Evolutionary conservation across 1,140 invertebrate species (phyloP), one percentile per base, ranked within the genome.

Genomic region (Plectrocnemia conspersa): DNA sequence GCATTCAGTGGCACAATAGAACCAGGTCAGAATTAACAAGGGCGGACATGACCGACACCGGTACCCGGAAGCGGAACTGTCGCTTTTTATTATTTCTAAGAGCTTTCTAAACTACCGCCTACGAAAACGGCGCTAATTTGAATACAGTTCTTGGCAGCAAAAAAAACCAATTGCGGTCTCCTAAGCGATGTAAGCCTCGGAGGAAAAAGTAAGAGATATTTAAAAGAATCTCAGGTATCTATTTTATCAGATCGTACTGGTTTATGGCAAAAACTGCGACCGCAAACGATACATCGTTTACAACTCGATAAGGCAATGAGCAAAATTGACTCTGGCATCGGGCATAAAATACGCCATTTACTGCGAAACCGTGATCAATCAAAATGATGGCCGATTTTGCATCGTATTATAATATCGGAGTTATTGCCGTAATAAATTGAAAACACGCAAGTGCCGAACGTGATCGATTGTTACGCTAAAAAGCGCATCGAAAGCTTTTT

Each of bases 81-180:
- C 41, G 52, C 16, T 32, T 54, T 46, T 54, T 54, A 54, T 46
- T 54, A 41, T 54, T 46, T 53, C 50, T 19, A 32, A 29, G 35
- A 22, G 38, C 18, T 32, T 9, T n/a, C 1, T 9, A 46, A 46
- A 25, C n/a, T 19, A 18, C 9, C 11, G 5, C 9, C n/a, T 21
- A 18, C 19, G 18, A 47, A 16, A 29, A 44, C 3, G 25, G 18
- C 18, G 41, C 40, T 54, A 45, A 44, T 54, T 54, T 54, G 36
- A 54, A 54, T 54, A 54, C 52, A 53, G 40, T 45, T 36, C 19
- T 21, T 22, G 41, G 32, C 10, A 35, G 42, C 41, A 35, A 54
- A 46, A 40, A 40, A 16, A 16, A 15, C n/a, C n/a, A n/a, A 38
- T 38, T 50, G 47, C 33, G 16, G 47, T n/a, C n/a, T n/a, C n/a